These are phyloP conservation scores for Petrocephalus microphthalmus DNA, from an alignment of 2,113 vertebrate genomes.

Conservation along the genomic window DNA sequence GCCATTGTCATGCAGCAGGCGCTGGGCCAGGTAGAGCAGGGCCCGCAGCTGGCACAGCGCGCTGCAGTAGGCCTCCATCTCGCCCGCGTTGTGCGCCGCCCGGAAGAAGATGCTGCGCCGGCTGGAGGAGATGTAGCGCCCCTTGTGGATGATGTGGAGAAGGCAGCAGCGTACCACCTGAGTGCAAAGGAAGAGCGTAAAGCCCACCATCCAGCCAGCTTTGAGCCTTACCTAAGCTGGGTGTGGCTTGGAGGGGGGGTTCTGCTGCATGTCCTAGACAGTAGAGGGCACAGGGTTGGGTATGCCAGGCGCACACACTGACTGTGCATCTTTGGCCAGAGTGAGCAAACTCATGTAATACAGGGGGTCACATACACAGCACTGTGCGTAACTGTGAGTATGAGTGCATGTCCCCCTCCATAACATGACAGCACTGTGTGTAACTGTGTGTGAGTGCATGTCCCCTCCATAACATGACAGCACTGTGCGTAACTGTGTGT, in stretches of 20 bases:
- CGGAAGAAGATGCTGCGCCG: conserved; percentile 84
- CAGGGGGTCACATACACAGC: not conserved
- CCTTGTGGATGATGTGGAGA: conserved; percentile 81
- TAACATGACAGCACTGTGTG: not conserved
- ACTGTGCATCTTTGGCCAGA: not conserved
- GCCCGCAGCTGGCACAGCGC: conserved; percentile 81
- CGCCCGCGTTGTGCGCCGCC: conserved; percentile 69
- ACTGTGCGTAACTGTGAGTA: not conserved
- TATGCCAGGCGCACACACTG: not conserved
- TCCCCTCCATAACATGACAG: not conserved
- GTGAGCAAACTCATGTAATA: not conserved
- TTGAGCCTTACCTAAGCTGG: not conserved
- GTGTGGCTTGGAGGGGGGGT: not conserved
- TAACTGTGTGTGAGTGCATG: not conserved
- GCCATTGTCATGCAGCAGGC: conserved; percentile 70
- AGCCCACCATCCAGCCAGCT: not conserved
- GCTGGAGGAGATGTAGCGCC: conserved; percentile 75
- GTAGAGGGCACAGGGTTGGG: not conserved
- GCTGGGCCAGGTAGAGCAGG: conserved; percentile 77
- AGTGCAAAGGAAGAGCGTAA: not conserved
- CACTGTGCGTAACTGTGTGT: not conserved
- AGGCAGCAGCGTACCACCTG: conserved; percentile 76
- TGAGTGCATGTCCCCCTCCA: not conserved
- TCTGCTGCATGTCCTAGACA: not conserved
- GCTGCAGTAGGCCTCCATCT: conserved; percentile 80